Evolutionary conservation across 2,113 vertebrate species (phyloP).

Genomic region (Dendropsophus ebraccatus): DNA sequence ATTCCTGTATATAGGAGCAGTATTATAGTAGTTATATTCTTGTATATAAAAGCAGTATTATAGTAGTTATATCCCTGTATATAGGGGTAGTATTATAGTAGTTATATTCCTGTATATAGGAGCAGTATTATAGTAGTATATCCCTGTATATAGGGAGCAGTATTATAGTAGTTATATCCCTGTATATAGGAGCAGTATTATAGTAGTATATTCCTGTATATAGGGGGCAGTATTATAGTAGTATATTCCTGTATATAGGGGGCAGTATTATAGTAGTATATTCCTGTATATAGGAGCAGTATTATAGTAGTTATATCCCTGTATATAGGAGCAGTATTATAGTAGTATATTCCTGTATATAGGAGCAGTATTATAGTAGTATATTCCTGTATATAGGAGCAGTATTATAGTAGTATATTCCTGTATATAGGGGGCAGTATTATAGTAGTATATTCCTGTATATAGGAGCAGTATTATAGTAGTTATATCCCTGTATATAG

Average conservation of each 20-base stretch:
- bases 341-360: neutral
- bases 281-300: neutral
- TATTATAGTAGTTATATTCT: too few relatives aligned
- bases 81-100: neutral
- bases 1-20: too few relatives aligned
- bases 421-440: neutral
- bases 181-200: neutral
- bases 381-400: neutral
- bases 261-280: neutral
- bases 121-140: conserved; percentile 5
- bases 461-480: conserved; percentile 16
- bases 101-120: neutral
- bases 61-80: too few relatives aligned
- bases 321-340: conserved; percentile 2
- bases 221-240: neutral
- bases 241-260: neutral
- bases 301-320: neutral
- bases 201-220: conserved; percentile 15
- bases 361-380: too few relatives aligned
- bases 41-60: too few relatives aligned
- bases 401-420: conserved; percentile 11
- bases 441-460: conserved; percentile 1
- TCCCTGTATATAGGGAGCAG: neutral
- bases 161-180: neutral
- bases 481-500: conserved; percentile 4